Evolutionary conservation across 2,797 vertebrate genomes (phyloP), one percentile per base, ranked within the genome.

Genomic region (Halcyon leucocephala): DNA sequence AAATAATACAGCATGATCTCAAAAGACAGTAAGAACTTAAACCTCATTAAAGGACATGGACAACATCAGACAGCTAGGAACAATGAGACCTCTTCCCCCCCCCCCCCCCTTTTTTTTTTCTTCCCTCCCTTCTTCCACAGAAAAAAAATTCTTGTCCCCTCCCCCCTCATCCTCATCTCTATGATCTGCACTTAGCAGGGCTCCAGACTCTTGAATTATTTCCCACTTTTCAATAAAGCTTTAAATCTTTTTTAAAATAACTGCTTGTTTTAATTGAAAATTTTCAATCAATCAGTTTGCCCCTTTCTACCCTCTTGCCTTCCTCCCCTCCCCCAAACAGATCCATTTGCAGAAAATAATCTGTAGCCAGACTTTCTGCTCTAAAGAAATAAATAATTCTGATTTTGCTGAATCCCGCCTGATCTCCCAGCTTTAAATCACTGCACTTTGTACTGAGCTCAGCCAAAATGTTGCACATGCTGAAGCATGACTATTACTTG

Each of bases 241-340:
- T 96, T 98, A 97, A 98, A 98, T 98, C 97, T 96, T 95, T 64
- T 49, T 95, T 62, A 61, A 97, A 98, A 98, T 35, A 96, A 55
- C 82, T 95, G 91, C 96, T 97, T 96, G 60, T 97, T 98, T 98
- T 98, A 98, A 98, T 97, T 98, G 97, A 98, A 98, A 98, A 96
- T 90, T 28, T 94, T 95, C 96, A 91, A 57, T 97, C 96, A 92
- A 79, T 97, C 95, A 92, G 14, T 92, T 90, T 89, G 13, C 41
- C 41, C 71, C 92, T 93, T 93, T 80, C 86, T 94, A 90, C 64
- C 48, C 83, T 73, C 89, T 67, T 39, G 35, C 82, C 77, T 96
- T 90, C 79, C 39, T 67, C 57, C 85, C 84, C 39, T 93, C 92
- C 93, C 77, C 79, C 81, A 87, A 96, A 65, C 70, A 96, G 95